Evolutionary conservation across 2,888 invertebrate species (phyloP).

Genomic region (Tolmerus cingulatus): DNA sequence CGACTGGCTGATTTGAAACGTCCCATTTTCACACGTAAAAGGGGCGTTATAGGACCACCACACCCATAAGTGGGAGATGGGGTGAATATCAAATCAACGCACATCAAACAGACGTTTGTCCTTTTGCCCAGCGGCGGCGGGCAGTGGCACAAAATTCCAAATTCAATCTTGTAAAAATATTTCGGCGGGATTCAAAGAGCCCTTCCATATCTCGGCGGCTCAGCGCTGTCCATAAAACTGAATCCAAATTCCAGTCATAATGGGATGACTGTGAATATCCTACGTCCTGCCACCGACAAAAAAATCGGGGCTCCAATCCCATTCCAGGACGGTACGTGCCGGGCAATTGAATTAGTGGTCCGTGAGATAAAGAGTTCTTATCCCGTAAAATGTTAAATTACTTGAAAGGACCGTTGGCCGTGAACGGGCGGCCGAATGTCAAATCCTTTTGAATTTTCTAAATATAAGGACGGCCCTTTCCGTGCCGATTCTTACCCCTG

Average conservation of each 20-base stretch:
- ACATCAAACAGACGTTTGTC: background rate
- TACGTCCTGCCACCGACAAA: background rate
- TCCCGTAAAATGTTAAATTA: slow-evolving; percentile 33
- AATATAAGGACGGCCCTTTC: background rate
- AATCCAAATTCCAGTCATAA: slow-evolving; percentile 20
- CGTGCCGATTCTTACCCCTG: slow-evolving; percentile 29
- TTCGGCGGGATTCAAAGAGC: background rate
- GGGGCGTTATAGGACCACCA: too few relatives aligned
- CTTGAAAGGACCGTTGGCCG: slow-evolving; percentile 5
- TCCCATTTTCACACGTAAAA: background rate
- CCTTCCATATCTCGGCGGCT: background rate
- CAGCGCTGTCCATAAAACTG: slow-evolving; percentile 8
- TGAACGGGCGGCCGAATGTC: background rate
- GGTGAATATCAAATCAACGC: background rate
- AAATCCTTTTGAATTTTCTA: slow-evolving; percentile 31
- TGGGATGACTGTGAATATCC: background rate
- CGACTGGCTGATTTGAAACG: background rate
- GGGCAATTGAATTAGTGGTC: slow-evolving; percentile 34
- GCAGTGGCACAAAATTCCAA: background rate
- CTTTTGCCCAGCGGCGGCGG: background rate
- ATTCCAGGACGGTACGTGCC: background rate
- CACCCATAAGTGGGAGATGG: background rate
- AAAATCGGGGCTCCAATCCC: background rate
- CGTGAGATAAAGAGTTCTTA: slow-evolving; percentile 23
- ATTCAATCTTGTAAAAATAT: slow-evolving; percentile 23